Evolutionary conservation across 2,113 vertebrate genomes (phyloP), one percentile per base, ranked within the genome.

Genomic region (Rhinolophus ferrumequinum): DNA sequence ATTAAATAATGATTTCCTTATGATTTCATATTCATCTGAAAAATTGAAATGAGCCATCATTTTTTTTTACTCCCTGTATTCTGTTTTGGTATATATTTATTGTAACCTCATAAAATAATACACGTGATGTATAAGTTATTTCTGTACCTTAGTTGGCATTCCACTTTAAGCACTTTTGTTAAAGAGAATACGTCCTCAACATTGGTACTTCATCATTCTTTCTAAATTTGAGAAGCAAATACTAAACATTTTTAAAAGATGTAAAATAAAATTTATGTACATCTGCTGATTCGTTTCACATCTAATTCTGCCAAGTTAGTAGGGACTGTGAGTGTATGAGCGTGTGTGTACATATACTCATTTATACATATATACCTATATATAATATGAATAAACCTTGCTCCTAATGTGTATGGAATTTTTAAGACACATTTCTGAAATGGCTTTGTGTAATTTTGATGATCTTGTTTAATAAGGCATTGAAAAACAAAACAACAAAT

Each of bases 401-500:
- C 9, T 85, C 7, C 21, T 67, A 84, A 85, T 30, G 2, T 77
- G 52, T 97, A 97, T 95, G 98, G 89, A 80, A 98, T 97, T 98
- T 96, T 96, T 97, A 97, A 98, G 81, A 97, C 96, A 89, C 88
- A 89, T 86, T 90, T 98, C 93, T 97, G 87, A 97, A 88, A 44
- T 92, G 91, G 52, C 62, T 97, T 97, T 60, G 2, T 98, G 41
- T 97, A 97, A 97, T 98, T 97, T 97, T 97, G 97, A 94, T 98
- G 96, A 98, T 98, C 85, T 94, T 98, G 56, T 96, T 98, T 98
- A 98, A 98, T 97, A 98, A 96, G 86, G 52, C 89, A 97, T 98
- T 98, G 97, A 98, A 98, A 98, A 98, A 95, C 83, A 97, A 97
- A 97, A 97, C 85, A 97, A 97, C 86, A 98, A 96, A 97, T 98